A percentile compares a stretch with the other conserved stretches of the same genome.
phyloP scores from a whole-genome alignment of 2,113 vertebrate genomes.

The Tragulus kanchil region DNA sequence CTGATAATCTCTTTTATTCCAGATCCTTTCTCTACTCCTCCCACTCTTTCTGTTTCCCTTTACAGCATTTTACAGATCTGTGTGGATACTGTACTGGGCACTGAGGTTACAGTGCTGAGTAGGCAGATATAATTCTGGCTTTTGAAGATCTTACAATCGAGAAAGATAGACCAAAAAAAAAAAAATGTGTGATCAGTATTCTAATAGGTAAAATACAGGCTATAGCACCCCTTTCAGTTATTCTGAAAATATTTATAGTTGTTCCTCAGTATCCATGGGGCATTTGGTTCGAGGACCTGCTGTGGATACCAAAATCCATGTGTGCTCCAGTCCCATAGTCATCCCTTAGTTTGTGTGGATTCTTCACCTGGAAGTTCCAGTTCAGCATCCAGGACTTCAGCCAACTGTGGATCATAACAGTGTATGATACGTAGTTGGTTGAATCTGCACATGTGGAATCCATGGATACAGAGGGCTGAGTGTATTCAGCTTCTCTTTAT shows the following conservation, averaged over 20 bases:
- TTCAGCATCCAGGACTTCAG: not conserved
- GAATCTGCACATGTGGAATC: not conserved
- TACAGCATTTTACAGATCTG: not conserved
- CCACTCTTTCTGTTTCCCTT: not conserved
- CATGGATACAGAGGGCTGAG: not conserved
- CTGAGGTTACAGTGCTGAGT: conserved; percentile 25
- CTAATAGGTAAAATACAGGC: not conserved
- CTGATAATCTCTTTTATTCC: conserved; percentile 19
- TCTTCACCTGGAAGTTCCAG: not conserved
- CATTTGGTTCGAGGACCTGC: not conserved
- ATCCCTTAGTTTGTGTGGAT: not conserved
- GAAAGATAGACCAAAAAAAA: not conserved
- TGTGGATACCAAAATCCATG: not conserved
- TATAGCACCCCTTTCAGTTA: not conserved
- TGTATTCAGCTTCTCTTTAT: not conserved
- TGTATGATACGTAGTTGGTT: not conserved
- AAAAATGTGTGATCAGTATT: not conserved
- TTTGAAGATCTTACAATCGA: conserved; percentile 1
- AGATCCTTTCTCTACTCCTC: not conserved
- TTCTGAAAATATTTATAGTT: not conserved
- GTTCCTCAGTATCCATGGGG: not conserved
- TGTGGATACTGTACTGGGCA: not conserved
- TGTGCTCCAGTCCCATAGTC: not conserved
- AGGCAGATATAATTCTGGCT: not conserved
- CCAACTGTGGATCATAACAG: not conserved